phyloP scores from a whole-genome alignment of 2,888 invertebrate genomes.

The Drosophila mayaguana region DNA sequence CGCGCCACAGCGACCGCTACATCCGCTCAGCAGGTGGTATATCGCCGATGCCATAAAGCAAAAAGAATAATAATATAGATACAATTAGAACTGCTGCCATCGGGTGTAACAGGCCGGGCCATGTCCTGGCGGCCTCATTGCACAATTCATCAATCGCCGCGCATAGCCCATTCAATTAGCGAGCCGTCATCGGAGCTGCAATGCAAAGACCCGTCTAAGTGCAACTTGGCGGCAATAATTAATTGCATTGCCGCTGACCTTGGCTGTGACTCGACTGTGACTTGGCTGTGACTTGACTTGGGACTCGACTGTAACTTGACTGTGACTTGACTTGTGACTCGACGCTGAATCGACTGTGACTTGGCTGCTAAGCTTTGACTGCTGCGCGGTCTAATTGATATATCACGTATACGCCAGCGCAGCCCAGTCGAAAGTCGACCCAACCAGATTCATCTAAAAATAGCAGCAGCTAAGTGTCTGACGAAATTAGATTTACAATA shows the following conservation, averaged over 20 bases:
- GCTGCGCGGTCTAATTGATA: slow-evolving; percentile 27
- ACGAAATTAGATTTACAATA: slow-evolving; percentile 2
- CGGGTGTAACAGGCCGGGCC: background rate
- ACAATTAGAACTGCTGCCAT: background rate
- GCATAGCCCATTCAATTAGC: background rate
- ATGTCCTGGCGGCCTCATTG: background rate
- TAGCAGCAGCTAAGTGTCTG: background rate
- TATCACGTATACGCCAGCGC: slow-evolving; percentile 43
- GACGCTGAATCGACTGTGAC: background rate
- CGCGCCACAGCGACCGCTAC: slow-evolving; percentile 1
- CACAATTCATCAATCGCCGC: background rate
- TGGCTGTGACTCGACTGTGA: slow-evolving; percentile 6
- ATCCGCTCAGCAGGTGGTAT: slow-evolving; percentile 40
- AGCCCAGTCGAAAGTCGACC: background rate
- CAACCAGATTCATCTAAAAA: background rate
- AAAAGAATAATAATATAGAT: background rate
- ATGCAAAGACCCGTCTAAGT: background rate
- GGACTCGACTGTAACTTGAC: background rate
- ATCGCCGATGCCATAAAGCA: background rate
- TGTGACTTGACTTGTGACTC: background rate
- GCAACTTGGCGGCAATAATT: background rate
- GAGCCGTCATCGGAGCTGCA: background rate
- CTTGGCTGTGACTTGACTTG: background rate
- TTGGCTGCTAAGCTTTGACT: slow-evolving; percentile 16
- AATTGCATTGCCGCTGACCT: slow-evolving; percentile 34